These are phyloP conservation scores for Phodopus roborovskii DNA, from an alignment of 2,113 vertebrate genomes.

Conservation along the genomic window DNA sequence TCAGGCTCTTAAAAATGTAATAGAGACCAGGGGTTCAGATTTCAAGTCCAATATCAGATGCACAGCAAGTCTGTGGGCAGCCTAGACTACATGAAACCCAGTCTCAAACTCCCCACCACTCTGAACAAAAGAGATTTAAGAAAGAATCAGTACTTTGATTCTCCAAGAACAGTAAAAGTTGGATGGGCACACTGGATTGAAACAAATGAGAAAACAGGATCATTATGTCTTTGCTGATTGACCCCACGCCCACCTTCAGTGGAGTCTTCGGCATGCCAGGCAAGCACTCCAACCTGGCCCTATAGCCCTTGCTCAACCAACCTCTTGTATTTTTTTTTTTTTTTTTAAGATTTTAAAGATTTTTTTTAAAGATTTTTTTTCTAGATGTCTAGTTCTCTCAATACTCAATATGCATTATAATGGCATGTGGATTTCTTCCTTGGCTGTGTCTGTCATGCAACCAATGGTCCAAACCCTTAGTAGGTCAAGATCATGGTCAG, in stretches of 20 bases:
- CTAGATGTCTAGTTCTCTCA: not conserved
- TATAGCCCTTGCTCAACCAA: not conserved
- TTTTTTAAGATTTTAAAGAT: not conserved
- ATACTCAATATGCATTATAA: not conserved
- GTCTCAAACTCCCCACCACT: not conserved
- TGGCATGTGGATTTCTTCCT: not conserved
- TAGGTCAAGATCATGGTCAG: not conserved
- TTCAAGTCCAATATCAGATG: not conserved
- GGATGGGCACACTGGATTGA: not conserved
- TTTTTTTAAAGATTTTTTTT: not conserved
- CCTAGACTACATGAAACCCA: not conserved
- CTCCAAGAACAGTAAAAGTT: not conserved
- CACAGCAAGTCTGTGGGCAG: not conserved
- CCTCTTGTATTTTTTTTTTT: not conserved
- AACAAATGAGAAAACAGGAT: not conserved
- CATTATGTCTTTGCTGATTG: not conserved
- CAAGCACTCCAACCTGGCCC: not conserved
- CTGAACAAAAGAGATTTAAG: not conserved
- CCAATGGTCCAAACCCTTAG: not conserved
- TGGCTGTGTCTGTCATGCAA: not conserved
- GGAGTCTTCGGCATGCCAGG: not conserved
- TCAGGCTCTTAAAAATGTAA: not conserved
- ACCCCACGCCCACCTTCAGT: rapidly evolving
- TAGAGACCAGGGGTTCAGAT: not conserved
- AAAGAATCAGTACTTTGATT: not conserved